A percentile compares a stretch with the other conserved stretches of the same genome.
These are phyloP conservation scores for Ormyrus labotus DNA, from an alignment of 2,888 invertebrate species.

Conservation along the genomic window DNA sequence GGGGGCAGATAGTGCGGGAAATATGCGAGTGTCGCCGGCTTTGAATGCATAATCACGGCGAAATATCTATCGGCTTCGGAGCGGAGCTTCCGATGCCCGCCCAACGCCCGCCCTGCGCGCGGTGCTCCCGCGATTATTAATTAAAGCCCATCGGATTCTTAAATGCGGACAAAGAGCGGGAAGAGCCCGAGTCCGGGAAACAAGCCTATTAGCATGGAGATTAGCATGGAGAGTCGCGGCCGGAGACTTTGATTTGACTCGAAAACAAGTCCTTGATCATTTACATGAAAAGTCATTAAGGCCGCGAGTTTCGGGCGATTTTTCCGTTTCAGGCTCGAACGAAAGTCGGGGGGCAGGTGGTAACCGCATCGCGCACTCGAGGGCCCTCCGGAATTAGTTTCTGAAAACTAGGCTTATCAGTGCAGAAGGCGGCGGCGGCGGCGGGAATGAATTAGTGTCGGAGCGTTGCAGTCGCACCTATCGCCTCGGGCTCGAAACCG, in stretches of 20 bases:
- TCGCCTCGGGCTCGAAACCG: conserved; percentile 4
- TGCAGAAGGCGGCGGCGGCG: conserved; percentile 29
- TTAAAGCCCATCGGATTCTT: neutral
- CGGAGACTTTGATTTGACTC: conserved; percentile 58
- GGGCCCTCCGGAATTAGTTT: conserved; percentile 38
- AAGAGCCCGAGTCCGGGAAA: conserved; percentile 57
- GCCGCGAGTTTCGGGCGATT: neutral
- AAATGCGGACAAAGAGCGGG: too few species aligned
- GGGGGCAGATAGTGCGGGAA: conserved; percentile 40
- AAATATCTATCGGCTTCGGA: conserved; percentile 45
- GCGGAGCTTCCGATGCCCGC: neutral
- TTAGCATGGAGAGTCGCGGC: conserved; percentile 53
- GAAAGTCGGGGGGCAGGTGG: conserved; percentile 6
- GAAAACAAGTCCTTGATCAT: conserved; percentile 48
- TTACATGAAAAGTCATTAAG: conserved; percentile 54
- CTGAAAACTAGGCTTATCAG: conserved; percentile 30
- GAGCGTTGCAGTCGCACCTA: neutral
- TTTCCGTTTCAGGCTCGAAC: neutral
- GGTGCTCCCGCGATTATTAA: conserved; percentile 28
- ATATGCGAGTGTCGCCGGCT: conserved; percentile 51
- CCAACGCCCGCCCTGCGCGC: neutral
- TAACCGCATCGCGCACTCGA: conserved; percentile 28
- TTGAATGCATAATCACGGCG: conserved; percentile 52
- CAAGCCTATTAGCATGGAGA: conserved; percentile 74
- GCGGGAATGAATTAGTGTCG: conserved; percentile 35